Conservation (phyloP, 2,888 invertebrate species). For the Catocala sponsa region DNA sequence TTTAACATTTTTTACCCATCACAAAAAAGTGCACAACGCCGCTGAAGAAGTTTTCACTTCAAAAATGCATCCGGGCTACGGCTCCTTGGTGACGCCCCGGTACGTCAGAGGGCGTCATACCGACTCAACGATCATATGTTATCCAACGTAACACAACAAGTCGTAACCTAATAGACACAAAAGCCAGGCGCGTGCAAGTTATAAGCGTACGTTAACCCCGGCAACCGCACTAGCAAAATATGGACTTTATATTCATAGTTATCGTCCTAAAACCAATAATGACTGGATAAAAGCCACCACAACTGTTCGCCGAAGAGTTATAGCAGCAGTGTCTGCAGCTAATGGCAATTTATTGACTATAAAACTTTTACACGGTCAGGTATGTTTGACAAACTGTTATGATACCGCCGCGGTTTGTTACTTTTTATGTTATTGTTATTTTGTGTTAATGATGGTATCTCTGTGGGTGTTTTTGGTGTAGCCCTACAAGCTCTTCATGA, state of each 20-base stretch:
- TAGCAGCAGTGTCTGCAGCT: conserved; percentile 58
- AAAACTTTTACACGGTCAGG: conserved; percentile 63
- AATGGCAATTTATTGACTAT: conserved; percentile 72
- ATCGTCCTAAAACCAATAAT: conserved; percentile 65
- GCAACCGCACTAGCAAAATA: conserved; percentile 3
- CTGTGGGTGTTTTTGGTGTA: neutral
- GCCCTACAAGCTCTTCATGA: too few species aligned
- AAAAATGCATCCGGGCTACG: too few species aligned
- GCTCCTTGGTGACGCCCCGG: too few species aligned
- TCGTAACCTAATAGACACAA: neutral
- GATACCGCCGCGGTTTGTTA: conserved; percentile 23
- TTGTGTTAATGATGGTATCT: conserved; percentile 29
- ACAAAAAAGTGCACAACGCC: too few species aligned
- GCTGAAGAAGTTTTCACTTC: too few species aligned
- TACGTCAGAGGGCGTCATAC: too few species aligned
- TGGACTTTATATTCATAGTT: conserved; percentile 29
- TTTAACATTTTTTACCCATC: too few species aligned
- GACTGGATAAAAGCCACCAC: conserved; percentile 65
- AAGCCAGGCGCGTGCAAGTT: neutral
- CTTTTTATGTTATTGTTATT: conserved; percentile 34
- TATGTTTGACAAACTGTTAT: conserved; percentile 49
- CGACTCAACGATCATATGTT: too few species aligned
- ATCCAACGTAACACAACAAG: too few species aligned
- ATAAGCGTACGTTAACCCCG: neutral
- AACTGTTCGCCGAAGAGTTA: conserved; percentile 66